These are phyloP conservation scores for Gambusia affinis DNA, from an alignment of 2,113 vertebrate genomes.

Conservation along the genomic window DNA sequence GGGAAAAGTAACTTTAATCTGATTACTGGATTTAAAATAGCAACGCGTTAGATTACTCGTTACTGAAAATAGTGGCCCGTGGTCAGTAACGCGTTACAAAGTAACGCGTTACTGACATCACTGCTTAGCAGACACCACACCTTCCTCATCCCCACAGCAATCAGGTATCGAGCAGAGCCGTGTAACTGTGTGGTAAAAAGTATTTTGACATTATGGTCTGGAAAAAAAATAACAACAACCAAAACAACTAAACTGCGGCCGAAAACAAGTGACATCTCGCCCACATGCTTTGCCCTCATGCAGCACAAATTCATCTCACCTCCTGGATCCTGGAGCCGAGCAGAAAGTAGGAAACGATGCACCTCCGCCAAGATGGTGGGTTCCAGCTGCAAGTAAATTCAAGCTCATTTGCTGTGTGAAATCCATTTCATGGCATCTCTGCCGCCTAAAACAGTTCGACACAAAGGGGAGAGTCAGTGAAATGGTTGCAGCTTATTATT, in stretches of 20 bases:
- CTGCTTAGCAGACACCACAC: background rate
- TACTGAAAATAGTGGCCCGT: too few species aligned
- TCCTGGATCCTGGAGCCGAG: background rate
- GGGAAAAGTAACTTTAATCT: too few species aligned
- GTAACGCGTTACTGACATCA: too few species aligned
- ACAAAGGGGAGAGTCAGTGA: slow-evolving; percentile 19
- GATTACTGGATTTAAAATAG: too few species aligned
- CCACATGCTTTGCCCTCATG: background rate
- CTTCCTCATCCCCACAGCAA: background rate
- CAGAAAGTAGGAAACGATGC: background rate
- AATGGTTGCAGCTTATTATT: background rate
- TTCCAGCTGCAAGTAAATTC: slow-evolving; percentile 8
- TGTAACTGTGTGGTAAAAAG: background rate
- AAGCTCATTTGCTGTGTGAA: background rate
- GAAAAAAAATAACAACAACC: too few species aligned
- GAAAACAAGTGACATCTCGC: background rate
- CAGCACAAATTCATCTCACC: background rate
- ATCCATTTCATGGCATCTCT: background rate
- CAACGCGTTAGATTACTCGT: too few species aligned
- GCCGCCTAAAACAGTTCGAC: slow-evolving; percentile 9
- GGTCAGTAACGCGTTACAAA: too few species aligned
- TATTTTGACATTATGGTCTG: background rate
- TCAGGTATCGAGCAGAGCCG: background rate
- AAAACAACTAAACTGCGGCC: background rate
- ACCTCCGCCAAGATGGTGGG: background rate